Percentiles rank a stretch among this genome's conserved stretches.
These are phyloP conservation scores for Siderastrea radians DNA, from an alignment of 92 coral and sea anemone genomes.

Conservation along the genomic window DNA sequence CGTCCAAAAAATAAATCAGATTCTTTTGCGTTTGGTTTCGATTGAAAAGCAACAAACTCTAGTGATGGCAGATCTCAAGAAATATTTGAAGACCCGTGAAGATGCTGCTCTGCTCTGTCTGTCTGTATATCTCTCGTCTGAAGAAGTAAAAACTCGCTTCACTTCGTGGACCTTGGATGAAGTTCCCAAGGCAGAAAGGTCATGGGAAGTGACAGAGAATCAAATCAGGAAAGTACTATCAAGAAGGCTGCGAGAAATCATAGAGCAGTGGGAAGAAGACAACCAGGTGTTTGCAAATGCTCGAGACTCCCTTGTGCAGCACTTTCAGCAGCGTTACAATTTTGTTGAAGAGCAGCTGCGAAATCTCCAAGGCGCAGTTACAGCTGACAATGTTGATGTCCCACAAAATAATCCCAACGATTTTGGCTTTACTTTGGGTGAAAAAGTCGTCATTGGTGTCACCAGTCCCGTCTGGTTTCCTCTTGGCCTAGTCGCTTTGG, in stretches of 20 bases:
- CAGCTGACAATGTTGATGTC: background rate
- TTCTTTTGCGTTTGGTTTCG: background rate
- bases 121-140: constrained; percentile 9
- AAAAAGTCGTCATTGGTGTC: constrained; percentile 36
- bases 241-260: constrained; percentile 25
- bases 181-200: constrained; percentile 20
- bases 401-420: too few species aligned
- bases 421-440: background rate
- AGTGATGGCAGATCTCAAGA: constrained; percentile 5
- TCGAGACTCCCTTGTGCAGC: constrained; percentile 19
- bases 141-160: constrained; percentile 13
- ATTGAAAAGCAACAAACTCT: constrained; percentile 12
- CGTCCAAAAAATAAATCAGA: background rate
- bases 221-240: constrained; percentile 12
- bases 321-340: constrained; percentile 28
- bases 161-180: constrained; percentile 45
- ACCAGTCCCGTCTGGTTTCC: constrained; percentile 75
- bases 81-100: background rate
- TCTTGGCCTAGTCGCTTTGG: constrained; percentile 43
- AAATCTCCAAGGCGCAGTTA: background rate
- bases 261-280: constrained; percentile 59
- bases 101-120: background rate
- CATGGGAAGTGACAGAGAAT: constrained; percentile 31
- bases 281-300: constrained; percentile 34
- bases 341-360: constrained; percentile 35